Evolutionary conservation across 1,140 invertebrate species (phyloP), one percentile per base, ranked within the genome.

Genomic region (Maniola jurtina): DNA sequence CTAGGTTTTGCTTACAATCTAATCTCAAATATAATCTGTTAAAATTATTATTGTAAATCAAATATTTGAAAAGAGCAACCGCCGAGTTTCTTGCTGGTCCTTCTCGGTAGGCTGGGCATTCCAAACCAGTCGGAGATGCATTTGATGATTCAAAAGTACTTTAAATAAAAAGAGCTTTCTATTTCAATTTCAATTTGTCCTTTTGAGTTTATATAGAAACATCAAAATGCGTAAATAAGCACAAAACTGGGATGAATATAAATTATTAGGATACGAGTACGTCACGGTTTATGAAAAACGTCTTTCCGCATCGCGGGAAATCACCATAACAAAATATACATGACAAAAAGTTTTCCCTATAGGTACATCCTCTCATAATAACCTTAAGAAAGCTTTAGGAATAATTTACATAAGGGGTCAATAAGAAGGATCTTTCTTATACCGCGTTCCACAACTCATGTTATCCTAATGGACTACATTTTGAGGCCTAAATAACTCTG

Each of bases 341-440:
- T 66, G 57, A 66, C 60, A 71, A 67, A 66, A 71, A 71, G 38
- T 64, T 64, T 16, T 36, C 55, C 25, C 33, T 61, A 61, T 61
- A n/a, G n/a, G n/a, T n/a, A 42, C 48, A 56, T 45, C 14, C n/a
- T 16, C 52, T n/a, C 47, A 15, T 66, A 66, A 66, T 36, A 66
- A 61, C 64, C 50, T 7, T 47, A 55, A 60, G 62, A 64, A 48
- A 48, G 57, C 55, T 66, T 60, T 60, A 52, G 59, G 56, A 35
- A 47, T 48, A 47, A 61, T 66, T 66, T 66, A 66, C 50, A 61
- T 56, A 45, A 45, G 52, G 50, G 55, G 56, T 66, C 64, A 61
- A 61, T 66, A 66, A 47, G 50, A 61, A 36, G 35, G 55, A 38
- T 6, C 64, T 50, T 54, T 65, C n/a, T 54, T 66, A 66, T 64